phyloP scores from a whole-genome alignment of 2,797 vertebrate genomes.

The Carduelis carduelis region DNA sequence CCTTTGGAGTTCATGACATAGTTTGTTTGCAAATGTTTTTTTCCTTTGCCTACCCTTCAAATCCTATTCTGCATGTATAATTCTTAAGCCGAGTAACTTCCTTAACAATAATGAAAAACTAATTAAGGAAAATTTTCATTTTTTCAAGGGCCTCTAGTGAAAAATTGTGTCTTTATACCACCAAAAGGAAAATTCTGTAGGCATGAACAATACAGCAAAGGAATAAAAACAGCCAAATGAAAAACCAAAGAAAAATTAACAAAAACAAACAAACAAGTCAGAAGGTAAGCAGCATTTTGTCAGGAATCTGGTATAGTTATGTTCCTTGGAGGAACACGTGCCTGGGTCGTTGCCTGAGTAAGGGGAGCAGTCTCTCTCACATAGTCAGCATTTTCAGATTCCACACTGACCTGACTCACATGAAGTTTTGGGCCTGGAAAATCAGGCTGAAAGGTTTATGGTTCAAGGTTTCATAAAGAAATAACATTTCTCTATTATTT shows the following conservation, averaged over 20 bases:
- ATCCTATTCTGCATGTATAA: neutral
- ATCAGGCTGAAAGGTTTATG: neutral
- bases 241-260: neutral
- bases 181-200: neutral
- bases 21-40: neutral
- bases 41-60: neutral
- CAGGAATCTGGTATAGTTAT: neutral
- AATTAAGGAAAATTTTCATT: neutral
- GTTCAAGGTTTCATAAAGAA: neutral
- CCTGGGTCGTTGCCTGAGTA: neutral
- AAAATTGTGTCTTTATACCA: neutral
- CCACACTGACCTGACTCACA: neutral
- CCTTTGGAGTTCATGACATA: neutral
- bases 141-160: neutral
- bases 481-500: neutral
- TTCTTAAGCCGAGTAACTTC: neutral
- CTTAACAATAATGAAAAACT: neutral
- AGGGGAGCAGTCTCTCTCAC: neutral
- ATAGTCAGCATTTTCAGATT: neutral
- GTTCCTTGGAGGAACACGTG: neutral
- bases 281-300: neutral
- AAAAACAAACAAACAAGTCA: neutral
- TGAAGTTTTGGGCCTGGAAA: neutral
- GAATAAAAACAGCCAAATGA: neutral
- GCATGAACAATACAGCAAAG: neutral